A percentile compares a stretch with the other conserved stretches of the same genome.
Conservation (phyloP, 1,140 invertebrate genomes). For the Drosophila micromelanica region DNA sequence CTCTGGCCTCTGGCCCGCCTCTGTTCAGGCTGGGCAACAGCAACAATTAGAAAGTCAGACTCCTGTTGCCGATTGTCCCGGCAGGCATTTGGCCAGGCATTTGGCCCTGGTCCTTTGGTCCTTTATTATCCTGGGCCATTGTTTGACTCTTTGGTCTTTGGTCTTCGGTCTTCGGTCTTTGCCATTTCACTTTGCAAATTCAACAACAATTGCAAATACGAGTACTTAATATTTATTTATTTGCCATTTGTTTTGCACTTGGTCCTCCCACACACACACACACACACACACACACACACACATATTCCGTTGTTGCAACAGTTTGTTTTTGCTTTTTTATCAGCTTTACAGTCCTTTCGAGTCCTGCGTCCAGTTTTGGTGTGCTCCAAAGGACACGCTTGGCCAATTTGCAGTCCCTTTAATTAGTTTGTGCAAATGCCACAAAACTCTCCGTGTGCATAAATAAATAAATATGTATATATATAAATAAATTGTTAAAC, state of each 20-base stretch:
- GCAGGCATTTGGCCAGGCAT: too few relatives aligned
- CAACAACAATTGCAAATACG: constrained; percentile 64
- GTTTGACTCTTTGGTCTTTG: constrained; percentile 25
- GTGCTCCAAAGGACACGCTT: constrained; percentile 19
- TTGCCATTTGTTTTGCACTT: constrained; percentile 52
- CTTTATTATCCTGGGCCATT: constrained; percentile 19
- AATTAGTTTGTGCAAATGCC: constrained; percentile 68
- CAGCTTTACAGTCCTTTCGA: not conserved
- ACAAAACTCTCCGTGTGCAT: constrained; percentile 11
- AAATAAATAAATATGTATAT: constrained; percentile 25
- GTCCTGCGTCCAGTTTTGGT: not conserved
- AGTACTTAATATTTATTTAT: constrained; percentile 75
- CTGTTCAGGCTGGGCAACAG: too few relatives aligned
- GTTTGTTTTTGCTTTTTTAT: constrained; percentile 50
- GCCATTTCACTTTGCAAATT: constrained; percentile 38
- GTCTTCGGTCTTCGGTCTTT: constrained; percentile 16
- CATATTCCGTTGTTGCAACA: constrained; percentile 1
- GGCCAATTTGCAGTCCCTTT: constrained; percentile 55
- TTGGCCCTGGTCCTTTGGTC: not conserved
- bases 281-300: too few relatives aligned
- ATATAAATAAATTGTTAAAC: constrained; percentile 31
- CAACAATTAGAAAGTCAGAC: constrained; percentile 19
- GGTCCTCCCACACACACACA: constrained; percentile 7
- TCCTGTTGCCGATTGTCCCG: constrained; percentile 2
- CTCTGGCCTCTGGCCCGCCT: too few relatives aligned